These are phyloP conservation scores for Melanophora roralis DNA, from an alignment of 2,888 invertebrate species.

Conservation along the genomic window DNA sequence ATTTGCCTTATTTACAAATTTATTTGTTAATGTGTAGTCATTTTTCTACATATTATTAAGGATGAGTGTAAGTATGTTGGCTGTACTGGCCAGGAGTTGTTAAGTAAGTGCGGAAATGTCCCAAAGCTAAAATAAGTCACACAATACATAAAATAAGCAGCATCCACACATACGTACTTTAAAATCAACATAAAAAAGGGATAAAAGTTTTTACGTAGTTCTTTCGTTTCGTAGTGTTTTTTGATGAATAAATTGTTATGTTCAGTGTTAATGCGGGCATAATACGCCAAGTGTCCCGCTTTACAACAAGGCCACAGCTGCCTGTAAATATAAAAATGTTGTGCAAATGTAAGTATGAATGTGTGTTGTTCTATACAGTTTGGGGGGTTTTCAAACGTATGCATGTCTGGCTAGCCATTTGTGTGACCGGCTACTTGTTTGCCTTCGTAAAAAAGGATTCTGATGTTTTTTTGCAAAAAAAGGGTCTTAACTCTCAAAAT, in stretches of 20 bases:
- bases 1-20: slow-evolving; percentile 61
- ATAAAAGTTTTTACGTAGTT: slow-evolving; percentile 28
- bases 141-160: slow-evolving; percentile 56
- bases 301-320: slow-evolving; percentile 54
- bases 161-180: background rate
- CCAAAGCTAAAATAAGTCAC: slow-evolving; percentile 67
- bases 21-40: slow-evolving; percentile 71
- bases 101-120: slow-evolving; percentile 65
- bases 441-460: slow-evolving; percentile 30
- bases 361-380: background rate
- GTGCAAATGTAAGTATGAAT: background rate
- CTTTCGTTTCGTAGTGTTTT: background rate
- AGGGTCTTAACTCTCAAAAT: slow-evolving; percentile 64
- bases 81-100: slow-evolving; percentile 26
- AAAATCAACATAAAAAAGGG: slow-evolving; percentile 23
- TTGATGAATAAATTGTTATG: slow-evolving; percentile 52
- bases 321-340: slow-evolving; percentile 3
- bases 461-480: slow-evolving; percentile 35
- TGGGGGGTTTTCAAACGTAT: background rate
- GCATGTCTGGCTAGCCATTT: slow-evolving; percentile 17
- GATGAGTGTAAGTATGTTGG: background rate
- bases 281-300: slow-evolving; percentile 62
- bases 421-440: slow-evolving; percentile 19
- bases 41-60: slow-evolving; percentile 21
- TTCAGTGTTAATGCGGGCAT: slow-evolving; percentile 58